These are phyloP conservation scores for Euthynnus affinis DNA, from an alignment of 2,797 vertebrate species.

Conservation along the genomic window DNA sequence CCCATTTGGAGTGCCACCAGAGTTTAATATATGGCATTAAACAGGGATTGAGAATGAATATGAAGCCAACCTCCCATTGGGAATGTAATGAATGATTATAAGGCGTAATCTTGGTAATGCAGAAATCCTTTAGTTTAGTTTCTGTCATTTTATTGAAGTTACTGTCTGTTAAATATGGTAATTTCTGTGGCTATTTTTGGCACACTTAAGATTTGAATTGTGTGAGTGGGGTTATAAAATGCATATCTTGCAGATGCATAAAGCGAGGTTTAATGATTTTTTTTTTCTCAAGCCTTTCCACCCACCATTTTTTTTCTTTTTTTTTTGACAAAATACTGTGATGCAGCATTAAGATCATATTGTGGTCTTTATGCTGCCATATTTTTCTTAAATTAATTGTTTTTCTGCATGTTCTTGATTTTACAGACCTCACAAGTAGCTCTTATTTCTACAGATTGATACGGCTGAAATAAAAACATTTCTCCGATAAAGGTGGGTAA, in stretches of 20 bases:
- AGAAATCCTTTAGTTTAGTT: slow-evolving; percentile 82
- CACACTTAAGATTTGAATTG: slow-evolving; percentile 48
- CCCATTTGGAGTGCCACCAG: slow-evolving; percentile 80
- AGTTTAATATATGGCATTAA: slow-evolving; percentile 88
- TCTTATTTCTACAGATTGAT: background rate
- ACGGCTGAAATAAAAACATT: slow-evolving; percentile 17
- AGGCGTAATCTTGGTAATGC: slow-evolving; percentile 85
- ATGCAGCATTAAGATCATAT: slow-evolving; percentile 28
- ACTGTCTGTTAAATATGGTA: slow-evolving; percentile 72
- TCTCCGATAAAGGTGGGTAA: slow-evolving; percentile 14
- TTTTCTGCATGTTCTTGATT: slow-evolving; percentile 26
- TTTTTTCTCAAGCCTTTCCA: background rate
- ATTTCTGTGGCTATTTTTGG: slow-evolving; percentile 66
- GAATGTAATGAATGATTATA: slow-evolving; percentile 87
- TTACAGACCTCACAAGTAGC: slow-evolving; percentile 34
- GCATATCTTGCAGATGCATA: slow-evolving; percentile 59
- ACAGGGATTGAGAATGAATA: slow-evolving; percentile 83
- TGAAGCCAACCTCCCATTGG: slow-evolving; percentile 85
- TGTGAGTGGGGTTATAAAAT: slow-evolving; percentile 55
- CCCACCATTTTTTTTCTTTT: slow-evolving; percentile 22
- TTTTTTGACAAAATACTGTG: slow-evolving; percentile 41
- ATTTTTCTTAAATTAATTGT: slow-evolving; percentile 8
- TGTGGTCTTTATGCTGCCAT: background rate
- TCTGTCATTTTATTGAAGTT: slow-evolving; percentile 78
- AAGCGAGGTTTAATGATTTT: slow-evolving; percentile 52